A percentile compares a stretch with the other conserved stretches of the same genome.
Evolutionary conservation across 2,113 vertebrate species (phyloP).

Genomic region (Lepus timidus): DNA sequence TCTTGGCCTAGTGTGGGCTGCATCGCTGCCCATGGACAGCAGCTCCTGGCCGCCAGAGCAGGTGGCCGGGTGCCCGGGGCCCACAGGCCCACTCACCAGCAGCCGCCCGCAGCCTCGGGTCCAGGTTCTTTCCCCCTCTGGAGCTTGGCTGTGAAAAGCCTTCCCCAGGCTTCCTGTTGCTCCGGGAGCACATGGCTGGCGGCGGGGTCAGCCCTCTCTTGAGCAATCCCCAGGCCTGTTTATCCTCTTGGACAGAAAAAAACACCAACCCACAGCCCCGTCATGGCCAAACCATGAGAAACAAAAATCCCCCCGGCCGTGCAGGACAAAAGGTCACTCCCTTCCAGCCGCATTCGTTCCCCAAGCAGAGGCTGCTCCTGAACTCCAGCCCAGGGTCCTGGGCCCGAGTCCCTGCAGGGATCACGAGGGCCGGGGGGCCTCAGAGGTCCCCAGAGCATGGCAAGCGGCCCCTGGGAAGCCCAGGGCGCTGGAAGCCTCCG

Average conservation of each 20-base stretch:
- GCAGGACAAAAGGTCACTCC: constrained; percentile 67
- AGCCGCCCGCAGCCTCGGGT: neutral
- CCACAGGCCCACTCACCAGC: neutral
- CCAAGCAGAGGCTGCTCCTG: neutral
- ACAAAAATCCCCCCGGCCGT: constrained; percentile 77
- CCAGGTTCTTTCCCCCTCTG: neutral
- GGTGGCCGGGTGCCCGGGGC: neutral
- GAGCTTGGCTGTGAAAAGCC: neutral
- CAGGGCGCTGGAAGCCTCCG: neutral
- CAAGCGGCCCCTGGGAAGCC: neutral
- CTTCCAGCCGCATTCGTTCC: neutral
- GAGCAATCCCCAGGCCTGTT: constrained; percentile 50
- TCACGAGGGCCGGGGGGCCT: neutral
- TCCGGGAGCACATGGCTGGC: neutral
- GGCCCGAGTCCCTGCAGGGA: neutral
- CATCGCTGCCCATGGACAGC: neutral
- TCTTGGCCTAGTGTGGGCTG: neutral
- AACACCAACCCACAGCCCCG: neutral
- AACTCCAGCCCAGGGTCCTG: neutral
- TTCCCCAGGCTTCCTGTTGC: neutral
- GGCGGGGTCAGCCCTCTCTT: neutral
- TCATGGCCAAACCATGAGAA: constrained; percentile 78
- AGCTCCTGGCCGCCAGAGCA: neutral
- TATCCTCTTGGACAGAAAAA: constrained; percentile 40
- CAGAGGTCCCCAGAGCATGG: neutral